Evolutionary conservation across 2,797 vertebrate genomes (phyloP).

Genomic region (Sebastolobus altivelis): DNA sequence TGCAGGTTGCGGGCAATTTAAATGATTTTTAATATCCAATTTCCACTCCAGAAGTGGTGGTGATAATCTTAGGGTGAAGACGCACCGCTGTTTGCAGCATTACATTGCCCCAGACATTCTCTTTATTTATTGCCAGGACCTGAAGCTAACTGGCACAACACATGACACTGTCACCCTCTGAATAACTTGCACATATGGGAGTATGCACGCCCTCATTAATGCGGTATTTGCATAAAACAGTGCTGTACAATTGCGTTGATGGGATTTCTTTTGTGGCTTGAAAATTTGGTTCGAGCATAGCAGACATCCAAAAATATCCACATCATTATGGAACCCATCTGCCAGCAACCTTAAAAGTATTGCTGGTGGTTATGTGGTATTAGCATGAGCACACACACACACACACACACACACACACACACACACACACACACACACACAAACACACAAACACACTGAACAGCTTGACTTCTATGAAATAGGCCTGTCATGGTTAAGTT

Average conservation of each 20-base stretch:
- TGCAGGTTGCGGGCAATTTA: neutral
- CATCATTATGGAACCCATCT: conserved; percentile 33
- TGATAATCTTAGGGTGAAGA: conserved; percentile 7
- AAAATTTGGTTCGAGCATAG: conserved; percentile 23
- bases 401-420: neutral
- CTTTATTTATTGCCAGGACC: conserved; percentile 48
- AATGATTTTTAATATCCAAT: neutral
- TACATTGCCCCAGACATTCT: conserved; percentile 29
- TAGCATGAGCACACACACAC: conserved; percentile 1
- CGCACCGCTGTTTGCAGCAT: conserved; percentile 12
- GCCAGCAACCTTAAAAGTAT: conserved; percentile 15
- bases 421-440: neutral
- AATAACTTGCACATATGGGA: conserved; percentile 25
- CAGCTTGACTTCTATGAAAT: conserved; percentile 35
- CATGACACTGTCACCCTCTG: conserved; percentile 26
- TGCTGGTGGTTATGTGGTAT: conserved; percentile 24
- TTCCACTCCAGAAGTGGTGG: neutral
- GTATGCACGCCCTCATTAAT: conserved; percentile 33
- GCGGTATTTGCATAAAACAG: conserved; percentile 30
- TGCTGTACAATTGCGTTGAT: neutral
- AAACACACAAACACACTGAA: conserved; percentile 13
- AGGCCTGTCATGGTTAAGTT: conserved; percentile 38
- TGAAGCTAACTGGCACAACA: conserved; percentile 29
- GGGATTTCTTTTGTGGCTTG: neutral
- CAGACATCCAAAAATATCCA: conserved; percentile 32